phyloP scores from a whole-genome alignment of 2,113 vertebrate genomes.

The Poecile atricapillus region DNA sequence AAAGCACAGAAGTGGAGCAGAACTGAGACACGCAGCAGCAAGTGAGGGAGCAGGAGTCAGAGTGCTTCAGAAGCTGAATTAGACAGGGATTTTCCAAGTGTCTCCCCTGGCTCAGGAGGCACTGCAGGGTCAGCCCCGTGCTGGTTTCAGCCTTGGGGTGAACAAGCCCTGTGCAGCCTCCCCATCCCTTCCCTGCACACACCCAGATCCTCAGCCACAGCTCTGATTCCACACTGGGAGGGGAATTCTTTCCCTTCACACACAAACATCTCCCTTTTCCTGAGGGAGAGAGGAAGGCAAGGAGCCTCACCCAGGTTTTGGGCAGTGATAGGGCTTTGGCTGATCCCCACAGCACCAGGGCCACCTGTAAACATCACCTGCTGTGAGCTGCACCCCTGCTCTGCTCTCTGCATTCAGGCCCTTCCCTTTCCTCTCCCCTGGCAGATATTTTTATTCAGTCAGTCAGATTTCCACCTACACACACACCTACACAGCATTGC shows the following conservation, averaged over 20 bases:
- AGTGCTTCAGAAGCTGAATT: not conserved
- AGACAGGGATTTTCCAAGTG: not conserved
- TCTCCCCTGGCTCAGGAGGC: not conserved
- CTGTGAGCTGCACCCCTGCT: not conserved
- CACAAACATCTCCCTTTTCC: not conserved
- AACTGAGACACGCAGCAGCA: not conserved
- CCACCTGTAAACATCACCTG: not conserved
- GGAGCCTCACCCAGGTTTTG: not conserved
- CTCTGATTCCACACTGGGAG: not conserved
- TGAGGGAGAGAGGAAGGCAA: not conserved
- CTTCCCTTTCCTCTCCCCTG: not conserved
- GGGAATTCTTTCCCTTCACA: not conserved
- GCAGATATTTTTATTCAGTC: conserved; percentile 8
- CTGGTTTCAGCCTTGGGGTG: not conserved
- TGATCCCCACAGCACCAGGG: not conserved
- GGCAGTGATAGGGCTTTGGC: not conserved
- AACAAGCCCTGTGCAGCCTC: not conserved
- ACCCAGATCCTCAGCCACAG: not conserved
- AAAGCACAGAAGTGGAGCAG: not conserved
- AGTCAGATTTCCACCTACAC: conserved; percentile 37
- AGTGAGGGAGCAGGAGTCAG: not conserved
- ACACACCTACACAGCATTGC: not conserved
- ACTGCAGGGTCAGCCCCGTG: not conserved
- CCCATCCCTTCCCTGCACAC: not conserved
- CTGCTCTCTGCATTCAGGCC: not conserved